Percentiles rank a stretch among this genome's conserved stretches.
phyloP scores from a whole-genome alignment of 1,140 invertebrate genomes.

The Trichonephila clavata region DNA sequence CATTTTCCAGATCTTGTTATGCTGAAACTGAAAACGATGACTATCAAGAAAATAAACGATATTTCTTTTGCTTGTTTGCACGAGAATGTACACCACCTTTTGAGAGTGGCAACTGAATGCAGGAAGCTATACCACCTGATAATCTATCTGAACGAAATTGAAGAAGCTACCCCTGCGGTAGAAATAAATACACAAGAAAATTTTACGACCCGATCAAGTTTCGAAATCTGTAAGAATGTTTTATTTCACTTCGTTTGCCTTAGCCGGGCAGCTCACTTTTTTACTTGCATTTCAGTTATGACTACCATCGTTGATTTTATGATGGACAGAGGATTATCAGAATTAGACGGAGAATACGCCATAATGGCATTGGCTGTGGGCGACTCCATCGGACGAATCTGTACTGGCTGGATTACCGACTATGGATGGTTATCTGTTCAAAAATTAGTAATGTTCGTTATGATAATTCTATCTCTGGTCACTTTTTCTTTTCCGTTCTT shows the following conservation, averaged over 20 bases:
- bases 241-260: constrained; percentile 11
- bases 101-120: background rate
- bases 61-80: background rate
- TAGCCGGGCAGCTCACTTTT: background rate
- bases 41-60: background rate
- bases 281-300: constrained; percentile 25
- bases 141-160: background rate
- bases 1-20: background rate
- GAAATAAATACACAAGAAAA: too few relatives aligned
- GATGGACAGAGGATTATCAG: background rate
- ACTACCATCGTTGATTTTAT: constrained; percentile 36
- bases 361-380: constrained; percentile 20
- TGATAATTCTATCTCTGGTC: constrained; percentile 1
- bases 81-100: background rate
- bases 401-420: constrained; percentile 33
- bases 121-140: background rate
- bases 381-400: constrained; percentile 27
- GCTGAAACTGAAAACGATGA: background rate
- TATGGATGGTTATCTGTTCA: constrained; percentile 15
- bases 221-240: background rate
- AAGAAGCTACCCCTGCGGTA: too few relatives aligned
- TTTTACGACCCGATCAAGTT: background rate
- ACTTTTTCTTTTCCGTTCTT: constrained; percentile 45
- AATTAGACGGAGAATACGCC: background rate
- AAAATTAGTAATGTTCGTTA: constrained; percentile 43